Conservation (phyloP, 2,113 vertebrate genomes). For the Indicator maculatus region DNA sequence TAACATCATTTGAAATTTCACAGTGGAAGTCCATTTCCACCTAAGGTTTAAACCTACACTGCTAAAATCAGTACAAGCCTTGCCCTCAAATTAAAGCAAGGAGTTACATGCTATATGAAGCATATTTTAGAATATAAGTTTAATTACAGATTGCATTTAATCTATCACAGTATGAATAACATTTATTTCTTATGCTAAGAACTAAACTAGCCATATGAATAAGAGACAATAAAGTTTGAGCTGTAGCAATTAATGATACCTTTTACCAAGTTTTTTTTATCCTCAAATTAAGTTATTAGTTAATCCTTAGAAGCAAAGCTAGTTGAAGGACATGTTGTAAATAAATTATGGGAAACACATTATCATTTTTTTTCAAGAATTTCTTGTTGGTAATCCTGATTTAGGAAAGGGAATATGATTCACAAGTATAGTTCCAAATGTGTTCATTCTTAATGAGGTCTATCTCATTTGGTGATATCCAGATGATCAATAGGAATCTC, state of each 20-base stretch:
- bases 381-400: neutral
- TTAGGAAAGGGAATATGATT: neutral
- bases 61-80: neutral
- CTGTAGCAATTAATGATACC: neutral
- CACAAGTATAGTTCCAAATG: neutral
- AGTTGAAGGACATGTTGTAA: neutral
- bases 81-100: neutral
- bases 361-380: neutral
- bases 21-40: neutral
- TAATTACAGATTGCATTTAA: neutral
- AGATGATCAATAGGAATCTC: neutral
- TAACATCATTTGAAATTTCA: neutral
- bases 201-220: neutral
- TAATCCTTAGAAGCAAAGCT: slow-evolving; percentile 23
- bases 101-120: neutral
- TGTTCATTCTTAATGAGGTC: neutral
- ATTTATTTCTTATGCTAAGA: neutral
- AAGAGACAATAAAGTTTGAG: neutral
- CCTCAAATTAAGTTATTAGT: neutral
- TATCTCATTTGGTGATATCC: too few species aligned
- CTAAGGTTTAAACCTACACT: neutral
- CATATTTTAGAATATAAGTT: neutral
- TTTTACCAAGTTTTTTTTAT: slow-evolving; percentile 20
- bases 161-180: neutral
- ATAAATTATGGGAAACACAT: neutral